phyloP scores from a whole-genome alignment of 2,888 invertebrate genomes.

The Eledona agricola region DNA sequence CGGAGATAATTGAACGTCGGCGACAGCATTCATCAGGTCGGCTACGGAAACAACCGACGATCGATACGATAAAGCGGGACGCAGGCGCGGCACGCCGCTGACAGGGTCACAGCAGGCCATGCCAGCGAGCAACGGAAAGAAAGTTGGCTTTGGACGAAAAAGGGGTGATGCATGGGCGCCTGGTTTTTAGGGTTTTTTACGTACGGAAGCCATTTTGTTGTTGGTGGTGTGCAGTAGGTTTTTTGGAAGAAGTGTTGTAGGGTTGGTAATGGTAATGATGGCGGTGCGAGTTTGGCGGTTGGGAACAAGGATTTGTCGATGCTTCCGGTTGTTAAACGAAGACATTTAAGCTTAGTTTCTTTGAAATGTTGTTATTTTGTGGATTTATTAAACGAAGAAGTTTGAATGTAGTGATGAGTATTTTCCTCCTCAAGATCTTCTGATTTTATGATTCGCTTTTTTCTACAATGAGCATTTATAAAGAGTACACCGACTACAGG shows the following conservation, averaged over 20 bases:
- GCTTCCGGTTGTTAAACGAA: too few species aligned
- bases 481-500: too few species aligned
- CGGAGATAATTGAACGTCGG: slow-evolving; percentile 28
- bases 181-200: slow-evolving; percentile 1
- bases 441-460: too few species aligned
- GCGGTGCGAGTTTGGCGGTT: slow-evolving; percentile 1
- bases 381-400: too few species aligned
- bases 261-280: not conserved
- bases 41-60: slow-evolving; percentile 49
- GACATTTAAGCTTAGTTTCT: too few species aligned
- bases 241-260: not conserved
- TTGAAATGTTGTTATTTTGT: too few species aligned
- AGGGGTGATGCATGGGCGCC: slow-evolving; percentile 5
- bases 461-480: too few species aligned
- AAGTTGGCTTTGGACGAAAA: slow-evolving; percentile 8
- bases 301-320: not conserved
- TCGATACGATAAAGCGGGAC: slow-evolving; percentile 51
- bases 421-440: too few species aligned
- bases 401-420: too few species aligned
- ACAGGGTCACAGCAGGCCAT: slow-evolving; percentile 56
- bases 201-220: too few species aligned
- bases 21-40: slow-evolving; percentile 41
- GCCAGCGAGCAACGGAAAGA: slow-evolving; percentile 10
- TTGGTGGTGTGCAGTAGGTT: not conserved
- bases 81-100: slow-evolving; percentile 45